These are phyloP conservation scores for Timema podura DNA, from an alignment of 2,888 invertebrate species.

Conservation along the genomic window DNA sequence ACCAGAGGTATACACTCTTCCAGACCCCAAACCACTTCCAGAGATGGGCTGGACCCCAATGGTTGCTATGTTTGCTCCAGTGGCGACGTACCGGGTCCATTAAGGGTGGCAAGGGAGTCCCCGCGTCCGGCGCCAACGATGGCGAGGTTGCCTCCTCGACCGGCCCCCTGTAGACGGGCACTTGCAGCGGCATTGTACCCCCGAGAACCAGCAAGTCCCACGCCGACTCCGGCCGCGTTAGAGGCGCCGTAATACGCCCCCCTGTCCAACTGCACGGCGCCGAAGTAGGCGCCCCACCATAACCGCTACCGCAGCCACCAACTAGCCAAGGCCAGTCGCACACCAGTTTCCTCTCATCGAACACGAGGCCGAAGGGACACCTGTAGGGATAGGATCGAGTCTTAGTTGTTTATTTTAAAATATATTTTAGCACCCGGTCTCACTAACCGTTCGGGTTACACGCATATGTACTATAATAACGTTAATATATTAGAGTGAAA, in stretches of 20 bases:
- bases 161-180: background rate
- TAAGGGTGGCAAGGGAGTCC: too few species aligned
- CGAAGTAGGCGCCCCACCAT: constrained; percentile 16
- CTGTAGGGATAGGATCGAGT: background rate
- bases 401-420: too few species aligned
- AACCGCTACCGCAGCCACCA: constrained; percentile 40
- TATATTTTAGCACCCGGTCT: too few species aligned
- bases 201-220: background rate
- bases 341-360: constrained; percentile 62
- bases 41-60: too few species aligned
- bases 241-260: constrained; percentile 6
- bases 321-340: constrained; percentile 82
- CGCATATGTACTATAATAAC: too few species aligned
- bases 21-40: too few species aligned
- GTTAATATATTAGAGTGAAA: too few species aligned
- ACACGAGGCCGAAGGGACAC: constrained; percentile 74
- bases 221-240: background rate
- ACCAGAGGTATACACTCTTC: background rate
- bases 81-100: too few species aligned
- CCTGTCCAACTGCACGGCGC: constrained; percentile 14
- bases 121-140: too few species aligned
- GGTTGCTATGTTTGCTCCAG: too few species aligned
- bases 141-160: background rate
- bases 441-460: too few species aligned
- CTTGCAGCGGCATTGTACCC: background rate